Base-by-base conservation (phyloP, 1,140 invertebrate genomes). In the Atopsyche davidsoni region DNA sequence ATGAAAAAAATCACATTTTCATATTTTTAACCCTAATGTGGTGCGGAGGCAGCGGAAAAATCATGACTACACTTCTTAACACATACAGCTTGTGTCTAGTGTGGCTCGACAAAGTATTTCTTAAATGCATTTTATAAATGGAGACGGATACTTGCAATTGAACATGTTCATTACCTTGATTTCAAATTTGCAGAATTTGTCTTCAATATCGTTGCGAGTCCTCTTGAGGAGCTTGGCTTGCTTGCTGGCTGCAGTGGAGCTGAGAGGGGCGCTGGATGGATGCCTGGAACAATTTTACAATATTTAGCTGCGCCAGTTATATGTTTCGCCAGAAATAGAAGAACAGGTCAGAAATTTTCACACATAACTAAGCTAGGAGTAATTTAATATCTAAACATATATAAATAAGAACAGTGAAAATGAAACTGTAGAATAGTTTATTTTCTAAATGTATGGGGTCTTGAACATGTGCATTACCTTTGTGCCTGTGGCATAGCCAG, bases 131-230 rank as follows among this genome's bases (percentile, higher is more conserved):
- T 4, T 34, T 4, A 34, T 11, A 34, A 34, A 34, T 4, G 4
- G 16, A 11, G n/a, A 4, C 34, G 6, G 14, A 36, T 36, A 16
- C 14, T 16, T 36, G 6, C 14, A 9, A 14, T 14, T 23, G 39
- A 10, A 9, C 9, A 18, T 10, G 28, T 17, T 6, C 6, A 32
- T 25, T 55, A 74, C 72, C 66, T 89, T 92, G 23, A 98, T 92
- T 64, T 96, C 94, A 72, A 99, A 99, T 72, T 96, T 96, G 62
- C 95, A 96, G 79, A 99, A 99, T 68, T 97, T 95, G 53, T 98
- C 96, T 60, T 97, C 94, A 46, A 99, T 93, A 64, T 98, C 95
- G 49, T 87, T 89, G 4, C 86, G 76, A 18, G 82, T 84, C 65
- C 89, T 86, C 60, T 92, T 91, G n/a, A 79, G 61, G 2, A 78